Conservation (phyloP, 2,888 invertebrate species). For the Meiosimyza platycephala region DNA sequence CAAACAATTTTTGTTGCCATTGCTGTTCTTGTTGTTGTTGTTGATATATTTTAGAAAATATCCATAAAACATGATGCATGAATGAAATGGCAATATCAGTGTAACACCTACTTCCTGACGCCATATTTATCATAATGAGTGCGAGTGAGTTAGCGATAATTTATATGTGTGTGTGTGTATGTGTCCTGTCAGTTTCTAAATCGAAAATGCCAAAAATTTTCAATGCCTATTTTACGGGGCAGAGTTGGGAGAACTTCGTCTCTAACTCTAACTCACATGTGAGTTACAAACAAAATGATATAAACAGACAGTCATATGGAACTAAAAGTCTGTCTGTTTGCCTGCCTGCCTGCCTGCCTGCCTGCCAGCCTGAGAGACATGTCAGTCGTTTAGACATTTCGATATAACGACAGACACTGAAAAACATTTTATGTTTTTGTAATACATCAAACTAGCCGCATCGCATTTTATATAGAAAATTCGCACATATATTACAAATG, state of each 20-base stretch:
- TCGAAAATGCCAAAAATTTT: slow-evolving; percentile 37
- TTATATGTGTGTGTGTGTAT: background rate
- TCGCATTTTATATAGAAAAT: slow-evolving; percentile 48
- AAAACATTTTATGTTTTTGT: slow-evolving; percentile 53
- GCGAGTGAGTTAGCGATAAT: background rate
- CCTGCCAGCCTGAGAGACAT: no score
- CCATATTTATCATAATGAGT: background rate
- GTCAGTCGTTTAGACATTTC: no score
- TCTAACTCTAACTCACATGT: slow-evolving; percentile 3
- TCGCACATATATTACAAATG: background rate
- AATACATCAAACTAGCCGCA: slow-evolving; percentile 66
- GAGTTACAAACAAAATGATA: slow-evolving; percentile 30
- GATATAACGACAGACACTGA: slow-evolving; percentile 6
- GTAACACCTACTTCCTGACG: slow-evolving; percentile 21
- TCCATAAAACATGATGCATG: slow-evolving; percentile 61
- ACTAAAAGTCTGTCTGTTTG: no score
- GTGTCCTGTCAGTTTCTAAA: slow-evolving; percentile 29
- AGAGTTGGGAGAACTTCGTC: background rate
- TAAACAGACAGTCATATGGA: slow-evolving; percentile 22
- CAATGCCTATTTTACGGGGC: slow-evolving; percentile 15
- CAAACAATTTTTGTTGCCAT: slow-evolving; percentile 55
- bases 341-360: no score
- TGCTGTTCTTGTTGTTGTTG: slow-evolving; percentile 53
- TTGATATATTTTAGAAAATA: slow-evolving; percentile 64
- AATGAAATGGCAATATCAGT: slow-evolving; percentile 49